Percentiles rank a stretch among this genome's conserved stretches.
phyloP scores from a whole-genome alignment of 2,888 invertebrate genomes.

The Tridacna gigas region DNA sequence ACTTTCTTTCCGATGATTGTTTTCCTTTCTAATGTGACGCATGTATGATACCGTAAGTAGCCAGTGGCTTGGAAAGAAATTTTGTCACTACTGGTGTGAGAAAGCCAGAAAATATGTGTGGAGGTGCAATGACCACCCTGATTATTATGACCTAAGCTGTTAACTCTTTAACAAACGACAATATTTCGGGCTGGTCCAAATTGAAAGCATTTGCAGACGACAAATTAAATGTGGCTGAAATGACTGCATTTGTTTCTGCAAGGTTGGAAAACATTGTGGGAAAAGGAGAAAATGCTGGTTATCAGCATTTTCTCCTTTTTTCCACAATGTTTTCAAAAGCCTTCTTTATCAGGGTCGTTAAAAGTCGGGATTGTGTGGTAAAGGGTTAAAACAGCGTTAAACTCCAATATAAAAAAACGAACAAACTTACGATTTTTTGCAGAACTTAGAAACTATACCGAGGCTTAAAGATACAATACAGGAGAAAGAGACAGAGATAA shows the following conservation, averaged over 20 bases:
- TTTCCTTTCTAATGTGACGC: too few relatives aligned
- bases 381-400: background rate
- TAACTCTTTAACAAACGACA: too few relatives aligned
- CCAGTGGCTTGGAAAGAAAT: too few relatives aligned
- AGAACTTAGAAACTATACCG: slow-evolving; percentile 78
- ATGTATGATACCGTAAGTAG: too few relatives aligned
- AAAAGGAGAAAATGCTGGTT: background rate
- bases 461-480: slow-evolving; percentile 71
- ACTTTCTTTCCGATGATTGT: too few relatives aligned
- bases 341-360: background rate
- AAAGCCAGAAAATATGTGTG: too few relatives aligned
- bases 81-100: too few relatives aligned
- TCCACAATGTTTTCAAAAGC: background rate
- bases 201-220: too few relatives aligned
- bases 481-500: slow-evolving; percentile 68
- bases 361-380: background rate
- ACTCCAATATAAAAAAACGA: background rate
- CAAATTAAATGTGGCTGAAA: too few relatives aligned
- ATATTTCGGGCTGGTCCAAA: too few relatives aligned
- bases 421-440: slow-evolving; percentile 5
- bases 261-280: background rate
- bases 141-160: too few relatives aligned
- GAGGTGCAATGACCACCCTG: too few relatives aligned
- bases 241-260: background rate
- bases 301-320: background rate